Conservation (phyloP, 2,888 invertebrate species). For the Pomacea canaliculata region DNA sequence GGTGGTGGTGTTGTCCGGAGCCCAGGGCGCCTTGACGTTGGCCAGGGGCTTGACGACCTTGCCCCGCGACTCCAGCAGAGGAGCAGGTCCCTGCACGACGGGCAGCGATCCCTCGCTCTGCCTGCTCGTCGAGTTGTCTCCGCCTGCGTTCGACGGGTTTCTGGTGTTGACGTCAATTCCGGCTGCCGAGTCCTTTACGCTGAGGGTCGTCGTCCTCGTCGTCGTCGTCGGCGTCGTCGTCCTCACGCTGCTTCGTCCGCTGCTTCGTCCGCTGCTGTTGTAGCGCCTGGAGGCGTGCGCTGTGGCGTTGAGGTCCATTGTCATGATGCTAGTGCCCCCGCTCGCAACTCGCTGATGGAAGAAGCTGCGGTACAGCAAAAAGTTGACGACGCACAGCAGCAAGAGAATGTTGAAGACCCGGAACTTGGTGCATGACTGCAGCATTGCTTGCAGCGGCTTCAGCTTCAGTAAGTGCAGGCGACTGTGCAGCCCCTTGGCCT, state of each 20-base stretch:
- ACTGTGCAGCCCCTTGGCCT: not conserved
- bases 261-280: no score
- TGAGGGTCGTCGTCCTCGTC: no score
- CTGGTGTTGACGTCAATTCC: no score
- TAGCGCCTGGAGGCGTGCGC: no score
- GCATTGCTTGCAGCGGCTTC: not conserved
- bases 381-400: constrained; percentile 27
- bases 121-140: not conserved
- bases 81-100: not conserved
- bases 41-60: constrained; percentile 5
- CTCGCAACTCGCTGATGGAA: not conserved
- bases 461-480: not conserved
- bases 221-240: no score
- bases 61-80: constrained; percentile 5
- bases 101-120: not conserved
- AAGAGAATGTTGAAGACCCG: constrained; percentile 27
- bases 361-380: constrained; percentile 24
- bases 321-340: not conserved
- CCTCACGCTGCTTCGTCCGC: no score
- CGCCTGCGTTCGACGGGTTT: no score
- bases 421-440: constrained; percentile 29
- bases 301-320: no score
- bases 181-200: no score
- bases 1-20: not conserved
- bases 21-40: constrained; percentile 17